Base-by-base conservation (phyloP, 2,113 vertebrate species). In the Tenrec ecaudatus region DNA sequence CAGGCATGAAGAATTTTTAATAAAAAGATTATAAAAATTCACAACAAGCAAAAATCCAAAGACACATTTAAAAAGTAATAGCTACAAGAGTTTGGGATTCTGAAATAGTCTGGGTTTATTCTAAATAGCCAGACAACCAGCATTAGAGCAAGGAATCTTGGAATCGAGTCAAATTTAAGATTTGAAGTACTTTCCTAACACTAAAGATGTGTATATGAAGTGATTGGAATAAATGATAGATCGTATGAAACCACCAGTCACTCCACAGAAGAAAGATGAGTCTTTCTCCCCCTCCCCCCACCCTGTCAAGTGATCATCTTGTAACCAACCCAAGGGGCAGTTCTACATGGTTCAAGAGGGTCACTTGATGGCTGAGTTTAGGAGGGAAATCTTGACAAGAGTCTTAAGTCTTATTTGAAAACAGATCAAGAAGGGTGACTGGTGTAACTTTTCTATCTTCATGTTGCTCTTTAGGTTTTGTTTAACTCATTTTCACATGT, bases 331-430 rank as follows among this genome's bases (percentile, higher is more conserved):
- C 47, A 53, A 53, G 12, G 47, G 47, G 47, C 12, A 53, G 2
- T 10, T 53, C 47, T 53, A 53, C 47, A 8, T 2, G 47, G 47
- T 53, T 2, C 47, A 53, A 53, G 47, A 53, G 47, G 9, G 47
- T 53, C 47, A 53, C 47, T 53, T 53, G 47, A 53, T 53, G 47
- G 47, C 47, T 53, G 47, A 53, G 12, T 53, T 53, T 53, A 10
- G 47, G 47, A 60, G 53, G 31, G 64, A 96, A 43, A 64, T 14
- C 16, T 85, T 93, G 89, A 79, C 66, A 88, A 29, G 40, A 31
- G 71, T 87, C 60, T 79, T 91, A 60, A 92, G 73, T 96, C 81
- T 79, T 96, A 81, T 89, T 94, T 89, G 93, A 60, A 93, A 95
- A 93, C 92, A 95, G 92, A 88, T 88, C 33, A 91, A 80, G 62